Percentiles rank a stretch among this genome's conserved stretches.
phyloP scores from a whole-genome alignment of 2,113 vertebrate genomes.

The Amazona guildingii region DNA sequence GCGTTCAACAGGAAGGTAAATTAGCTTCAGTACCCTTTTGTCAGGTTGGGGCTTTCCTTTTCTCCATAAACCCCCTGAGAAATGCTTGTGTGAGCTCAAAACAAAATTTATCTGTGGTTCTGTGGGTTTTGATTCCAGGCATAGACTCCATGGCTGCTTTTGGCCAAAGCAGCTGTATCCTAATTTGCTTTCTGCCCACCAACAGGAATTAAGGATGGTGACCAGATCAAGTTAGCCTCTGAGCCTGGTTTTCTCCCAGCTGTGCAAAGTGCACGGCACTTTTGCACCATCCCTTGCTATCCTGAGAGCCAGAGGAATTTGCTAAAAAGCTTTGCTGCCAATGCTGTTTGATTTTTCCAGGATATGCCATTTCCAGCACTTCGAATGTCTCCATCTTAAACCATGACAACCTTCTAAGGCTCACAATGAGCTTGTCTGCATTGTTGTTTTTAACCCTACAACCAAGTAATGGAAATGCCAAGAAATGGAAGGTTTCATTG shows the following conservation, averaged over 20 bases:
- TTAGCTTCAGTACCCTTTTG: not conserved
- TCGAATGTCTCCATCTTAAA: not conserved
- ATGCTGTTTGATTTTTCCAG: not conserved
- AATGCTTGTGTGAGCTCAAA: not conserved
- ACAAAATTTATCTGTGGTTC: not conserved
- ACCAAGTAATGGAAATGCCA: not conserved
- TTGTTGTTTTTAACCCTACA: not conserved
- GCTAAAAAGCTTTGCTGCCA: not conserved
- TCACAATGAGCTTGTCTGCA: not conserved
- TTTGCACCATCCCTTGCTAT: not conserved
- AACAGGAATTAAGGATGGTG: not conserved
- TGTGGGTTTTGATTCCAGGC: not conserved
- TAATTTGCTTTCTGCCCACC: not conserved
- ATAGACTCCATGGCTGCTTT: not conserved
- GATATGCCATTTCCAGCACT: not conserved
- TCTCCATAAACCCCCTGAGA: not conserved
- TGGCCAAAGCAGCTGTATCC: not conserved
- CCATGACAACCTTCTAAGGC: not conserved
- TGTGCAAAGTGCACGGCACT: not conserved
- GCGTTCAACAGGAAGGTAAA: not conserved
- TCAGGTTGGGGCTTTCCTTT: not conserved
- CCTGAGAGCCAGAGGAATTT: not conserved
- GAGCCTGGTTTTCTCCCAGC: not conserved
- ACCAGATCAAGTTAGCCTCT: not conserved
- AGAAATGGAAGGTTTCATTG: not conserved